Conservation (phyloP, 2,888 invertebrate genomes). For the Ormyrus rosae region DNA sequence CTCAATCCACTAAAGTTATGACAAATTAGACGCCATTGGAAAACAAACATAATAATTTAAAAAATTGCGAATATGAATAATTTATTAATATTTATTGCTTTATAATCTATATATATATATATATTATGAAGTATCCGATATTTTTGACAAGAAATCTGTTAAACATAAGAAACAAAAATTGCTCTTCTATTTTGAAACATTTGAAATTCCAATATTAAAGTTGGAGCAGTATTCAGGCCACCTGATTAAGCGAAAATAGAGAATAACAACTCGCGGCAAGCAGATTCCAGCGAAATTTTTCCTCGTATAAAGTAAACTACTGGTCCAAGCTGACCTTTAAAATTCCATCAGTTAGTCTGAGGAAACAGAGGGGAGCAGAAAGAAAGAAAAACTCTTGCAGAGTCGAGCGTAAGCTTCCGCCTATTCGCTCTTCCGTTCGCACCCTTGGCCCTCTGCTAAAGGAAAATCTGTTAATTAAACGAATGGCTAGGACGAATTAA, state of each 20-base stretch:
- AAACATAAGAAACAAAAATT: neutral
- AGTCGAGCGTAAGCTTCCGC: conserved; percentile 2
- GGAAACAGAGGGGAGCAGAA: neutral
- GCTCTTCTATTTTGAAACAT: neutral
- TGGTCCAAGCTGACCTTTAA: conserved; percentile 24
- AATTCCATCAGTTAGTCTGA: conserved; percentile 35
- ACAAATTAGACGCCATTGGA: too few species aligned
- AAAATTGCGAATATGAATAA: too few species aligned
- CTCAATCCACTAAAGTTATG: too few species aligned
- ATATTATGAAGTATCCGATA: too few species aligned
- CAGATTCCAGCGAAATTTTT: conserved; percentile 31
- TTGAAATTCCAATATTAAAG: conserved; percentile 42
- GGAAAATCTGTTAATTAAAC: conserved; percentile 49
- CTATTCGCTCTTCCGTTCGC: conserved; percentile 20
- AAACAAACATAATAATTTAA: too few species aligned
- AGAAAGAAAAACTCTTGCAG: conserved; percentile 20
- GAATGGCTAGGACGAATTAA: conserved; percentile 42
- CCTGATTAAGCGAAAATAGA: conserved; percentile 22
- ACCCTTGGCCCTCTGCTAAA: conserved; percentile 20
- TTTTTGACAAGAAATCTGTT: too few species aligned
- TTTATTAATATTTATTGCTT: too few species aligned
- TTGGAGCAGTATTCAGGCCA: neutral
- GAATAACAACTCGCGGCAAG: conserved; percentile 2
- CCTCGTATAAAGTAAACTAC: neutral
- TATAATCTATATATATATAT: too few species aligned